A percentile compares a stretch with the other conserved stretches of the same genome.
Evolutionary conservation across 2,888 invertebrate genomes (phyloP).

Genomic region (Dynastes grantii): DNA sequence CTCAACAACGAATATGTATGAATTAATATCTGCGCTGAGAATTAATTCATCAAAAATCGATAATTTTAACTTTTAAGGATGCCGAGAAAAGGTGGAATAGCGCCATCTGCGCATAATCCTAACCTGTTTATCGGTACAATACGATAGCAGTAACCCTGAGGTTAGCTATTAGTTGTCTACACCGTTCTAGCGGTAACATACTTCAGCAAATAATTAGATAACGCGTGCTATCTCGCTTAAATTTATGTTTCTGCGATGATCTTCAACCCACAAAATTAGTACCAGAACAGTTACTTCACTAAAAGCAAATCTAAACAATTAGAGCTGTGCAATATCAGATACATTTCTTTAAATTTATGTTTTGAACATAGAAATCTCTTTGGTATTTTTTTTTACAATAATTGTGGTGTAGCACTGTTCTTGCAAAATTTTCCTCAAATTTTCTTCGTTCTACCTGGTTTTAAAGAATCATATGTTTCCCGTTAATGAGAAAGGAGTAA

Average conservation of each 20-base stretch:
- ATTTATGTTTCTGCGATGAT: neutral
- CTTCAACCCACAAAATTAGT: neutral
- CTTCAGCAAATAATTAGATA: conserved; percentile 3
- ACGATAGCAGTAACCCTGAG: neutral
- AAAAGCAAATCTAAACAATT: no score
- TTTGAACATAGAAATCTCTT: no score
- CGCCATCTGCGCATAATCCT: neutral
- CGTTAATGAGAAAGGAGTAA: no score
- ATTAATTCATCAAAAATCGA: neutral
- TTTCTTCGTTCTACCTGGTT: no score
- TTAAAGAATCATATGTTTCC: no score
- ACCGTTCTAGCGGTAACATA: neutral
- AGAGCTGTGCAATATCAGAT: no score
- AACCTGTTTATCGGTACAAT: neutral
- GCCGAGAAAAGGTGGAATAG: neutral
- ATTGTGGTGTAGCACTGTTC: no score
- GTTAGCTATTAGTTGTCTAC: neutral
- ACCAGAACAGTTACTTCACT: no score
- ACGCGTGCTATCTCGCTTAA: neutral
- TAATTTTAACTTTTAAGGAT: neutral
- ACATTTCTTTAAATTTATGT: no score
- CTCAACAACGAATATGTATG: neutral
- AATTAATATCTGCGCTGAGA: neutral
- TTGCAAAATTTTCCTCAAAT: no score
- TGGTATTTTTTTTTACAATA: no score